Percentiles rank a stretch among this genome's conserved stretches.
These are phyloP conservation scores for Xenopus borealis DNA, from an alignment of 2,113 vertebrate genomes.

Conservation along the genomic window DNA sequence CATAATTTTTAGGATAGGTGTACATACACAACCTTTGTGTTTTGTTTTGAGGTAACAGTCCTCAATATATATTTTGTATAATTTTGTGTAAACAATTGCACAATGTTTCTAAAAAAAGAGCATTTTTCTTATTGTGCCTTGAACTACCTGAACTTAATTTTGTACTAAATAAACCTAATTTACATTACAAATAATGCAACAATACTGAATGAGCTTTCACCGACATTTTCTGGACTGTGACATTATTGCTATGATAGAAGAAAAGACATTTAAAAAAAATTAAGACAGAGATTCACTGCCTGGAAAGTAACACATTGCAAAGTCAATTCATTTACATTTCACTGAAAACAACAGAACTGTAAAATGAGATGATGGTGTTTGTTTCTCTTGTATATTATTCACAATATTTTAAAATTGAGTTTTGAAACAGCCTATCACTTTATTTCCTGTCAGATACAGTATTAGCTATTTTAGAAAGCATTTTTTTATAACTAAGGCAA, in stretches of 20 bases:
- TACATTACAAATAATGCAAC: not conserved
- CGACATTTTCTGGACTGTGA: not conserved
- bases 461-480: not conserved
- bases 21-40: too few relatives aligned
- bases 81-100: too few relatives aligned
- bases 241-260: not conserved
- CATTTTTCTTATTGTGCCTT: too few relatives aligned
- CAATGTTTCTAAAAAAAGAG: too few relatives aligned
- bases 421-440: slow-evolving; percentile 1
- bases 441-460: not conserved
- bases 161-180: too few relatives aligned
- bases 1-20: too few relatives aligned
- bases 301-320: not conserved
- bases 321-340: slow-evolving; percentile 11
- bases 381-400: not conserved
- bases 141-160: too few relatives aligned
- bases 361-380: slow-evolving; percentile 10
- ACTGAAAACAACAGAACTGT: slow-evolving; percentile 9
- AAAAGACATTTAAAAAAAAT: not conserved
- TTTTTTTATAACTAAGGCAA: not conserved
- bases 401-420: not conserved
- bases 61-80: too few relatives aligned
- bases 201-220: not conserved
- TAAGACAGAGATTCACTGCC: not conserved
- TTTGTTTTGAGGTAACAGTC: too few relatives aligned